A percentile compares a stretch with the other conserved stretches of the same genome.
Evolutionary conservation across 1,140 invertebrate genomes (phyloP).

Genomic region (Andricus grossulariae): DNA sequence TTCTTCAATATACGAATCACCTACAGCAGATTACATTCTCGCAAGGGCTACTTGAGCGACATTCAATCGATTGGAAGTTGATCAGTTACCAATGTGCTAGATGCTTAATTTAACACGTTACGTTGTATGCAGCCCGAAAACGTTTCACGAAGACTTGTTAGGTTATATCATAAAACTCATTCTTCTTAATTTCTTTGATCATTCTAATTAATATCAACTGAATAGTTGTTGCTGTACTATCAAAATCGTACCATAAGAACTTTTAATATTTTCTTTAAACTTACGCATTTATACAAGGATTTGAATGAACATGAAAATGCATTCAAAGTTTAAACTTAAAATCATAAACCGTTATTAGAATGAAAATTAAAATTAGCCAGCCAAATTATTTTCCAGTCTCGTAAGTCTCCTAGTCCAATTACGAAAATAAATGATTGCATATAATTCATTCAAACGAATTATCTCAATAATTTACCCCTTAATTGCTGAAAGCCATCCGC

Average conservation of each 20-base stretch:
- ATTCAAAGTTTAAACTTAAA: not conserved
- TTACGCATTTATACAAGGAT: too few relatives aligned
- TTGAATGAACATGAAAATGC: not conserved
- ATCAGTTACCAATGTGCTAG: not conserved
- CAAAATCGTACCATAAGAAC: too few relatives aligned
- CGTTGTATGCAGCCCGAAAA: not conserved
- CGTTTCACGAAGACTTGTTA: not conserved
- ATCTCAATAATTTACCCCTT: constrained; percentile 19
- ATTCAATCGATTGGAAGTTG: constrained; percentile 20
- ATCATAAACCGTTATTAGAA: not conserved
- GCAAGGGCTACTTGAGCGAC: constrained; percentile 6
- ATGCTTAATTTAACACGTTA: constrained; percentile 11
- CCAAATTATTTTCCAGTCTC: constrained; percentile 2
- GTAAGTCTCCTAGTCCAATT: constrained; percentile 1
- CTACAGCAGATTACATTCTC: not conserved
- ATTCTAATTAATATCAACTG: too few relatives aligned
- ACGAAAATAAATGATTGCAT: constrained; percentile 9
- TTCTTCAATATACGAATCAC: not conserved
- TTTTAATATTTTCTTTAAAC: too few relatives aligned
- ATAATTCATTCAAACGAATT: constrained; percentile 21
- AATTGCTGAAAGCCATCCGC: not conserved
- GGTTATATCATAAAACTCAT: not conserved
- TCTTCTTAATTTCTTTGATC: too few relatives aligned
- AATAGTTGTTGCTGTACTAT: too few relatives aligned
- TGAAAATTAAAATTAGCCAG: not conserved